phyloP scores from a whole-genome alignment of 1,140 invertebrate species.

The Atta texana region DNA sequence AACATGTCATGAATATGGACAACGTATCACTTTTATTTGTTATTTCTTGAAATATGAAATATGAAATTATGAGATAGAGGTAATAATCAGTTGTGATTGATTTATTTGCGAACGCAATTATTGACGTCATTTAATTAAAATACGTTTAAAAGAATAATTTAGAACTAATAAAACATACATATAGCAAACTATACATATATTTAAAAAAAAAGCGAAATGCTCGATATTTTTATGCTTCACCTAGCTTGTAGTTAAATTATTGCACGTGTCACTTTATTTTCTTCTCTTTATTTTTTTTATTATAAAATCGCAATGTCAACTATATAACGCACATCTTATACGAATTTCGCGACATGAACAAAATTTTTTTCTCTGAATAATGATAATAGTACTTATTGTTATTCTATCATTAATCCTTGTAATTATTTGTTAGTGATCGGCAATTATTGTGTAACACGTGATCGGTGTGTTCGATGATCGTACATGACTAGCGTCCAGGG shows the following conservation, averaged over 20 bases:
- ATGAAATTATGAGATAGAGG: background rate
- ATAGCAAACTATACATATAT: background rate
- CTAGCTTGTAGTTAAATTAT: background rate
- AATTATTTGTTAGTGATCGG: constrained; percentile 65
- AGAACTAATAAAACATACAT: background rate
- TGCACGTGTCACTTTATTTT: background rate
- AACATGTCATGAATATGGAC: background rate
- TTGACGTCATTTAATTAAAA: background rate
- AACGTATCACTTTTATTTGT: background rate
- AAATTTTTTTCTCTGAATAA: background rate
- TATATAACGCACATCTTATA: background rate
- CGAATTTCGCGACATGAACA: background rate
- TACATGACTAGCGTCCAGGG: constrained; percentile 67
- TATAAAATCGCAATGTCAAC: background rate
- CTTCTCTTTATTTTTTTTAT: constrained; percentile 5
- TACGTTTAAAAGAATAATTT: background rate
- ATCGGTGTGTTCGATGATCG: constrained; percentile 65
- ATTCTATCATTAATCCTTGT: constrained; percentile 71
- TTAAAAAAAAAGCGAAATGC: background rate
- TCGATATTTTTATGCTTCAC: background rate
- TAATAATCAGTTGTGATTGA: background rate
- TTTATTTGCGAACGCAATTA: background rate
- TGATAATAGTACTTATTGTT: background rate
- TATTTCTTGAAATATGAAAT: constrained; percentile 7
- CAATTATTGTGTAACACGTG: constrained; percentile 67